Percentiles rank a stretch among this genome's conserved stretches.
Conservation (phyloP, 2,888 invertebrate species). For the Coremacera marginata region DNA sequence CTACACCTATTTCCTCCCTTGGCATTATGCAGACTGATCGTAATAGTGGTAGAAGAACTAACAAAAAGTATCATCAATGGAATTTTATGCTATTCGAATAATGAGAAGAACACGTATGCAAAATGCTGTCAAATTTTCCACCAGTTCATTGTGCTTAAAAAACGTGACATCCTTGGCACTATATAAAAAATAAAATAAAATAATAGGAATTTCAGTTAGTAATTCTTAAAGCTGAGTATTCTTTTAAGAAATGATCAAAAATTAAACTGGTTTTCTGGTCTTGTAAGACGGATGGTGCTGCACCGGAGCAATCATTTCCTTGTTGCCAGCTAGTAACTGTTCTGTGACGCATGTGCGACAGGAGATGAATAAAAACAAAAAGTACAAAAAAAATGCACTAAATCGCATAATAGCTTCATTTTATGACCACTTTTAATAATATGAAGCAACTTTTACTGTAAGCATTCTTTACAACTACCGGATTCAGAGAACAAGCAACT, state of each 20-base stretch:
- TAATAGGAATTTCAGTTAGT: too few relatives aligned
- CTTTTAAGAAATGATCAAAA: neutral
- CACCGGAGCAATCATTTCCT: neutral
- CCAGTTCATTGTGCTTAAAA: too few relatives aligned
- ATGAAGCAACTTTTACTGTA: neutral
- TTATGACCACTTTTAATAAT: neutral
- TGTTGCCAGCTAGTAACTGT: neutral
- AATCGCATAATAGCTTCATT: neutral
- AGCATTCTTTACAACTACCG: neutral
- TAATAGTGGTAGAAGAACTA: too few relatives aligned
- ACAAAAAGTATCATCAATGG: too few relatives aligned
- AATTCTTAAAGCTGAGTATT: too few relatives aligned
- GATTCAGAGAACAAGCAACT: neutral
- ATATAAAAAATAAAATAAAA: too few relatives aligned
- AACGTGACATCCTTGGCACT: too few relatives aligned
- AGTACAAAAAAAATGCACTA: neutral
- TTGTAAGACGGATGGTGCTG: neutral
- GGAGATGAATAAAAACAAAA: neutral
- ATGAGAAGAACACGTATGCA: too few relatives aligned
- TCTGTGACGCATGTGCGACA: neutral
- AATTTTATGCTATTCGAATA: too few relatives aligned
- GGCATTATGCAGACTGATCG: too few relatives aligned
- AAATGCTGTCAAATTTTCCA: too few relatives aligned
- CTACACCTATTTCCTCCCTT: too few relatives aligned
- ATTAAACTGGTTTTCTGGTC: slow-evolving; percentile 23